These are phyloP conservation scores for Gnathonemus echidnorhynchus DNA, from an alignment of 2,113 vertebrate genomes.

Conservation along the genomic window DNA sequence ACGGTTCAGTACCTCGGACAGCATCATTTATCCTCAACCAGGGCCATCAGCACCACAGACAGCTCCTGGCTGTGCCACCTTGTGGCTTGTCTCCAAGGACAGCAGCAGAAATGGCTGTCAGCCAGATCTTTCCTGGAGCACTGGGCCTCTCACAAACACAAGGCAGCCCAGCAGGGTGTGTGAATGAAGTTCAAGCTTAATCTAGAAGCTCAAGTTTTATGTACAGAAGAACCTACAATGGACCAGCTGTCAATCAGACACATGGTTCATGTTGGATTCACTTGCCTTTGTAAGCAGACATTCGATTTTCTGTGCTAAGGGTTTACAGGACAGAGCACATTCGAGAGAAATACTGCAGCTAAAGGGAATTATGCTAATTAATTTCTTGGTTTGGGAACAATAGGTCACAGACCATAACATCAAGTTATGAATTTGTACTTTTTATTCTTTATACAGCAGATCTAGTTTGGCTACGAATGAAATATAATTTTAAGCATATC, in stretches of 20 bases:
- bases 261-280: neutral
- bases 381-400: neutral
- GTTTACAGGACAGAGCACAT: neutral
- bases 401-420: neutral
- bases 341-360: neutral
- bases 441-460: neutral
- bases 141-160: neutral
- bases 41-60: conserved; percentile 44
- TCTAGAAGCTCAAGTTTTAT: neutral
- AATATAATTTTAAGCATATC: neutral
- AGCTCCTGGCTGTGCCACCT: conserved; percentile 32
- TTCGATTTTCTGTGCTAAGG: neutral
- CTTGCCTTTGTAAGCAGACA: neutral
- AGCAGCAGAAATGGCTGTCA: conserved; percentile 31
- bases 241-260: neutral
- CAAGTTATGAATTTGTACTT: neutral
- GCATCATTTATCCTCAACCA: neutral
- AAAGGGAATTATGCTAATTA: neutral
- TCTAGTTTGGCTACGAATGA: neutral
- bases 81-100: conserved; percentile 33
- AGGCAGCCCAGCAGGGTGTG: neutral
- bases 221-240: neutral
- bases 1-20: neutral
- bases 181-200: neutral
- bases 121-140: neutral